Base-by-base conservation (phyloP, 2,113 vertebrate genomes). In the Stigmatopora nigra region DNA sequence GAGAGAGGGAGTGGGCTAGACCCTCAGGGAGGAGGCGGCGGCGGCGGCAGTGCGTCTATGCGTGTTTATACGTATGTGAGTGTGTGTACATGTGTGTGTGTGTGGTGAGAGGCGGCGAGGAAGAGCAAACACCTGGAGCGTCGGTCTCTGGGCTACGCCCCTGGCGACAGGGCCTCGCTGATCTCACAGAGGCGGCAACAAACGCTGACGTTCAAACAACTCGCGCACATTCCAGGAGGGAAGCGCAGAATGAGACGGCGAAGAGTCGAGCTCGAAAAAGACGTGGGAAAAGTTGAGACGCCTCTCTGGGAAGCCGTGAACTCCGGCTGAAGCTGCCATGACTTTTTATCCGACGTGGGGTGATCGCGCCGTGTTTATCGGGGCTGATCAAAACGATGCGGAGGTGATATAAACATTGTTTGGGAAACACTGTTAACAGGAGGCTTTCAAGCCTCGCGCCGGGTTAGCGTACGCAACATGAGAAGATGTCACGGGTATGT, bases 121-220 rank as follows among this genome's bases (percentile, higher is more conserved):
- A 85, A 88, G 85, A 84, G 86, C 85, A 86, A 89, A 89, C 86
- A 89, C 88, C 88, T 84, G 86, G 77, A 88, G 88, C 80, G 76
- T 79, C 81, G 82, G 83, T 85, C 89, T 89, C 78, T 78, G 78
- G 87, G 89, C 88, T 82, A 88, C 78, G 87, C 89, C 88, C 84
- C 81, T 81, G 90, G 89, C 89, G 85, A 90, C 85, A 84, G 81
- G 77, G 82, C 85, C 81, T 79, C 72, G 63, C 69, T 68, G 68
- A 78, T 75, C 82, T 84, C 83, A 74, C 84, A 81, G 83, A 88
- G 80, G 82, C 78, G 72, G 83, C 78, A 83, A 85, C 84, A 86
- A 81, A 85, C 79, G 71, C 75, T 44, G 64, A 62, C 72, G 75
- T 84, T 89, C 81, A 88, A 88, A 87, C 71, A 60, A 63, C 82